Base-by-base conservation (phyloP, 2,888 invertebrate species). In the Malachius bipustulatus region DNA sequence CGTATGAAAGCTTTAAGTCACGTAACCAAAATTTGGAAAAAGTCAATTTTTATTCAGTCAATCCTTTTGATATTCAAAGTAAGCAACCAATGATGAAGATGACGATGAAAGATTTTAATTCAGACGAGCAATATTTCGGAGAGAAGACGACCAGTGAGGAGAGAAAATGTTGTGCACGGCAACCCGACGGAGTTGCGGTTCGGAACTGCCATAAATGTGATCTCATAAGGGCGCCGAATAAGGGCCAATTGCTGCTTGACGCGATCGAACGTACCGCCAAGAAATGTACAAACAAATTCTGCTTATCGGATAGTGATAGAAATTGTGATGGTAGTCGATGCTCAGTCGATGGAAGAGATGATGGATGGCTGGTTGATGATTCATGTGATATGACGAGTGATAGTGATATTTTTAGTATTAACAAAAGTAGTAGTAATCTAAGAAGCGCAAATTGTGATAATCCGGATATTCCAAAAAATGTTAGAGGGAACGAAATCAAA, bases 361-460 rank as follows among this genome's bases (percentile, higher is more conserved):
- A 37, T 40, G n/a, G n/a, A n/a, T n/a, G n/a, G n/a, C n/a, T n/a
- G n/a, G n/a, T n/a, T n/a, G 52, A 46, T 49, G 49, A 42, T 47
- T 43, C 45, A 47, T 55, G 56, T 58, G 55, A 56, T 57, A 57
- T 43, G 51, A 55, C 34, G 31, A 49, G 58, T 52, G 56, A 55
- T 52, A 57, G 61, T 62, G 61, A 62, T 62, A 62, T 50, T 51
- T 55, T 50, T 61, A 61, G 55, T 56, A 50, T 50, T 61, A 62
- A 52, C 54, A 57, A 53, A 46, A 47, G 47, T 47, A 56, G 51
- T 47, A 55, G 50, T 49, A 51, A 56, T 50, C 55, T 55, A 48
- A 43, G 52, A 54, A 55, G 59, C 50, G 51, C 51, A 45, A 54
- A 56, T 55, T 61, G 62, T 62, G 61, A 62, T 63, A 62, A 51